phyloP scores from a whole-genome alignment of 35 echinoderm and acorn worm genomes.

The Heliocidaris tuberculata region DNA sequence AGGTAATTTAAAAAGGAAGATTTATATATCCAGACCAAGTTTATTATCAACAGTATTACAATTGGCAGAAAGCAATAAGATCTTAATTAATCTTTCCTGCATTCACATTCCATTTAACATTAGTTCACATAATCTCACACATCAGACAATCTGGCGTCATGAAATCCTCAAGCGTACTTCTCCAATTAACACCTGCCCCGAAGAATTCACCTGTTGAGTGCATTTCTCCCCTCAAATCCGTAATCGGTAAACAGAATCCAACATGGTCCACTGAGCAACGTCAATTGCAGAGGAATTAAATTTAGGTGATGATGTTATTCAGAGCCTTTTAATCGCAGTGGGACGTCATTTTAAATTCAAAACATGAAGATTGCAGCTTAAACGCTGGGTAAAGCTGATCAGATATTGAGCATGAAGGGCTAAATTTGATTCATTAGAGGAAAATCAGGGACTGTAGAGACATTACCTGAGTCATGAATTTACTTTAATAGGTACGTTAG shows the following conservation, averaged over 20 bases:
- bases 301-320: slow-evolving; percentile 11
- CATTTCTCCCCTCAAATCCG: neutral
- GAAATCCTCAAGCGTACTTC: neutral
- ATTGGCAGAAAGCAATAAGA: neutral
- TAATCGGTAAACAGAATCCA: slow-evolving; percentile 10
- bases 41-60: neutral
- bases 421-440: slow-evolving; percentile 19
- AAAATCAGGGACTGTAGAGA: neutral
- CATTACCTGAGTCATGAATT: neutral
- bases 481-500: slow-evolving; percentile 3
- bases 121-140: neutral
- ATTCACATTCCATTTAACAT: neutral
- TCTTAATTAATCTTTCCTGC: neutral
- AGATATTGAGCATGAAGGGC: neutral
- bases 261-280: neutral
- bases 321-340: neutral
- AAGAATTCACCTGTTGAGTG: neutral
- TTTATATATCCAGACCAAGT: neutral
- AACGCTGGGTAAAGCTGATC: neutral
- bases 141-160: neutral
- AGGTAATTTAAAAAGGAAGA: neutral
- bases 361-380: neutral
- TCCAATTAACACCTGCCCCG: slow-evolving; percentile 8
- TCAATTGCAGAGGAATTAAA: slow-evolving; percentile 1
- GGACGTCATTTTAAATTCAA: slow-evolving; percentile 4